phyloP scores from a whole-genome alignment of 2,888 invertebrate genomes.

The Nycteola revayana region DNA sequence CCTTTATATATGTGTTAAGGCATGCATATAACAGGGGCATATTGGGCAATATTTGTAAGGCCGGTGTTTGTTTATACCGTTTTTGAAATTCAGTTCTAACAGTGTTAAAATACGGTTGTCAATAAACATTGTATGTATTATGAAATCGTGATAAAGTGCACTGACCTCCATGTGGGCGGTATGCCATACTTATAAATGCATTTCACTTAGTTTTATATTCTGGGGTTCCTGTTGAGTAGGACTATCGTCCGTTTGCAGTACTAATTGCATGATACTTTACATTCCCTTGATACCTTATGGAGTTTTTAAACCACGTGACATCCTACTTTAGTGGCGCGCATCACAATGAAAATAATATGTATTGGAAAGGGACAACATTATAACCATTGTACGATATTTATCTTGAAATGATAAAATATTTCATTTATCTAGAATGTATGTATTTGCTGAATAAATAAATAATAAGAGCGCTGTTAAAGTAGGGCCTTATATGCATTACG shows the following conservation, averaged over 20 bases:
- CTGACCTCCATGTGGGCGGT: constrained; percentile 8
- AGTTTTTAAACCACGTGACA: constrained; percentile 20
- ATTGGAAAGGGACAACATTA: no score
- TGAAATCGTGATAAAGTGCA: constrained; percentile 8
- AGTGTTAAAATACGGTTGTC: neutral
- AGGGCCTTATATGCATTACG: constrained; percentile 15
- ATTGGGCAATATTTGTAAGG: no score
- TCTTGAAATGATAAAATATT: no score
- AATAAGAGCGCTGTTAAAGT: constrained; percentile 18
- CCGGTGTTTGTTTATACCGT: no score
- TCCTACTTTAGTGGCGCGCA: constrained; percentile 20
- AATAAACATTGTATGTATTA: constrained; percentile 10
- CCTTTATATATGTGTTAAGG: no score
- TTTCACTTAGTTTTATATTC: constrained; percentile 18
- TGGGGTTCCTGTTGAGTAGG: constrained; percentile 23
- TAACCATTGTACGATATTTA: no score
- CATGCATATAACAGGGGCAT: no score
- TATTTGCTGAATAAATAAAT: no score
- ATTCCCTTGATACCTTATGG: constrained; percentile 50
- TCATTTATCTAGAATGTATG: no score
- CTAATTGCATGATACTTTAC: constrained; percentile 41
- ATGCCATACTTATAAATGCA: constrained; percentile 29
- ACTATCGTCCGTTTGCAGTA: constrained; percentile 20
- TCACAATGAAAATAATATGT: no score
- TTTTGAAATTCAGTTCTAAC: no score